Conservation (phyloP, 2,797 vertebrate species). For the Thamnophis elegans region DNA sequence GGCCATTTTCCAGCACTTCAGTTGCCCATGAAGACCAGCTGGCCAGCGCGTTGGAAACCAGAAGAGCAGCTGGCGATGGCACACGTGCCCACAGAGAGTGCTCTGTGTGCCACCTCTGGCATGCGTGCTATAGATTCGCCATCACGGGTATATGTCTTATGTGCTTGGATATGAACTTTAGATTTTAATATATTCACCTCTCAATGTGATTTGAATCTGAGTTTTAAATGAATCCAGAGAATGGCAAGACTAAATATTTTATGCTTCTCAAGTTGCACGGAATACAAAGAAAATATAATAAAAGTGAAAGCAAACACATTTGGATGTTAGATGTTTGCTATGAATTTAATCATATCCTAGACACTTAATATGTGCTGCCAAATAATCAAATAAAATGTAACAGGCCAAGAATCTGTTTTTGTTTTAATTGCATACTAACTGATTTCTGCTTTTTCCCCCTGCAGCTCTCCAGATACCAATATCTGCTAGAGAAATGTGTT, state of each 20-base stretch:
- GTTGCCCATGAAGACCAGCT: too few relatives aligned
- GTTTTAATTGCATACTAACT: conserved; percentile 22
- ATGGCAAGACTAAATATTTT: conserved; percentile 13
- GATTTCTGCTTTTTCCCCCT: neutral
- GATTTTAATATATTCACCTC: conserved; percentile 1
- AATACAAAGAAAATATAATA: conserved; percentile 32
- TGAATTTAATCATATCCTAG: conserved; percentile 44
- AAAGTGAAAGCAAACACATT: conserved; percentile 33
- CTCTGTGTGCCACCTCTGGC: too few relatives aligned
- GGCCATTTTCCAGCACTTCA: too few relatives aligned
- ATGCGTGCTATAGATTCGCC: too few relatives aligned
- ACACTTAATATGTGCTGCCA: conserved; percentile 43
- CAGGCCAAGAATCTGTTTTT: neutral
- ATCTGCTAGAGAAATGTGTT: neutral
- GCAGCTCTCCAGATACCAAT: conserved; percentile 17
- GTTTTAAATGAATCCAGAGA: conserved; percentile 40
- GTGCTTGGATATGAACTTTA: neutral
- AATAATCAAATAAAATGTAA: conserved; percentile 48
- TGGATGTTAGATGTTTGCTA: conserved; percentile 40
- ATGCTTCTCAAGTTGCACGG: conserved; percentile 43
- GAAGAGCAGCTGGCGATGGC: too few relatives aligned
- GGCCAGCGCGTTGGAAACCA: too few relatives aligned
- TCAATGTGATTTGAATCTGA: conserved; percentile 35
- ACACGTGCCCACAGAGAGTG: too few relatives aligned
- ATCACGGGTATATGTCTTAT: too few relatives aligned